Evolutionary conservation across 2,888 invertebrate genomes (phyloP).

Genomic region (Phaedon cochleariae): DNA sequence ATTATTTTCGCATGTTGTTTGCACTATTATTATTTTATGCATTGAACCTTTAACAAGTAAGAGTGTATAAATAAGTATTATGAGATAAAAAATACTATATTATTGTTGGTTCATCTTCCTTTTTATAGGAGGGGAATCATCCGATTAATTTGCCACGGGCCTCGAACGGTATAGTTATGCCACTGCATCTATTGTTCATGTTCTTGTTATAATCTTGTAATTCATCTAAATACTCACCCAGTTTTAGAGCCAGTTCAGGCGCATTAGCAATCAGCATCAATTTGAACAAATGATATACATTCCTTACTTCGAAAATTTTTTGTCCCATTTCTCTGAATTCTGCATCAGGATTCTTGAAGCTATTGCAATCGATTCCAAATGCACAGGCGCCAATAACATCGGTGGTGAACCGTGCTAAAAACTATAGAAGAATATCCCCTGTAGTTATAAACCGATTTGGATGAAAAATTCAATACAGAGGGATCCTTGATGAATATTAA

Average conservation of each 20-base stretch:
- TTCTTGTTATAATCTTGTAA: no score
- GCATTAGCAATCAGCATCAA: neutral
- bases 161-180: no score
- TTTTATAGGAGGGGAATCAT: no score
- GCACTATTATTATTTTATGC: no score
- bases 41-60: no score
- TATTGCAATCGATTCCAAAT: conserved; percentile 8
- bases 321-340: neutral
- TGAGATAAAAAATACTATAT: no score
- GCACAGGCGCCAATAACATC: conserved; percentile 4
- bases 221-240: conserved; percentile 3
- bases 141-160: no score
- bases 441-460: neutral
- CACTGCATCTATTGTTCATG: no score
- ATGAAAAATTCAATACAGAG: neutral
- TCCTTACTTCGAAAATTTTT: neutral
- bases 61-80: no score
- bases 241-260: conserved; percentile 2
- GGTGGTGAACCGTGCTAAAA: conserved; percentile 14
- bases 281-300: neutral
- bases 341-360: conserved; percentile 6
- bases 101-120: no score
- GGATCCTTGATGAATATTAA: no score
- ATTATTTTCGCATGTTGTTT: no score
- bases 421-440: neutral